Conservation (phyloP, 2,797 vertebrate species). For the Anguilla obscura region DNA sequence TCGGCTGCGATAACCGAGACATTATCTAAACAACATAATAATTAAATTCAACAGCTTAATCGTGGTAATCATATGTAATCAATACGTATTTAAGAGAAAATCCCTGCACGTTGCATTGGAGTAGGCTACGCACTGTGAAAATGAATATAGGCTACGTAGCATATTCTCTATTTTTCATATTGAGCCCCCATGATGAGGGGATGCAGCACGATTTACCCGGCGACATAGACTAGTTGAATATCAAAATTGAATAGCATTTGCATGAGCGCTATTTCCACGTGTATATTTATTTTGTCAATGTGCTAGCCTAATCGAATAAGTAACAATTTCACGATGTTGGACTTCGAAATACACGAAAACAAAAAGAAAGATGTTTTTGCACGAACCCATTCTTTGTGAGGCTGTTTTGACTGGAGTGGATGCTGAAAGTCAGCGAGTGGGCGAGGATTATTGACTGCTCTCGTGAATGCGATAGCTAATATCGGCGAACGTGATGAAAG, state of each 20-base stretch:
- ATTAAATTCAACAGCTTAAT: neutral
- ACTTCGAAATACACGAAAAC: neutral
- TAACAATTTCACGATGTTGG: neutral
- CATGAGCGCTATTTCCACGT: neutral
- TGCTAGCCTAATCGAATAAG: neutral
- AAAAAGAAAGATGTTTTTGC: neutral
- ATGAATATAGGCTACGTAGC: no score
- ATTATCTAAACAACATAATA: neutral
- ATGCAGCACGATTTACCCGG: no score
- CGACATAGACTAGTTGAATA: no score
- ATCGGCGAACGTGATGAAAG: neutral
- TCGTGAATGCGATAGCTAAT: slow-evolving; percentile 20
- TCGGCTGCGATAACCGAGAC: neutral
- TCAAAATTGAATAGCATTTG: no score
- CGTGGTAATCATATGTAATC: neutral
- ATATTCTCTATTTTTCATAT: no score
- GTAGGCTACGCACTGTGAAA: no score
- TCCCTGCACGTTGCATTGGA: neutral
- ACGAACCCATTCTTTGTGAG: slow-evolving; percentile 55
- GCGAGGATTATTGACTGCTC: slow-evolving; percentile 58
- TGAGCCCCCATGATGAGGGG: no score
- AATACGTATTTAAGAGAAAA: neutral
- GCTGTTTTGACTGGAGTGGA: slow-evolving; percentile 56
- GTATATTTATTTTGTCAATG: no score
- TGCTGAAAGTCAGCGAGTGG: slow-evolving; percentile 67